Base-by-base conservation (phyloP, 2,113 vertebrate species). In the Scytalopus superciliaris region DNA sequence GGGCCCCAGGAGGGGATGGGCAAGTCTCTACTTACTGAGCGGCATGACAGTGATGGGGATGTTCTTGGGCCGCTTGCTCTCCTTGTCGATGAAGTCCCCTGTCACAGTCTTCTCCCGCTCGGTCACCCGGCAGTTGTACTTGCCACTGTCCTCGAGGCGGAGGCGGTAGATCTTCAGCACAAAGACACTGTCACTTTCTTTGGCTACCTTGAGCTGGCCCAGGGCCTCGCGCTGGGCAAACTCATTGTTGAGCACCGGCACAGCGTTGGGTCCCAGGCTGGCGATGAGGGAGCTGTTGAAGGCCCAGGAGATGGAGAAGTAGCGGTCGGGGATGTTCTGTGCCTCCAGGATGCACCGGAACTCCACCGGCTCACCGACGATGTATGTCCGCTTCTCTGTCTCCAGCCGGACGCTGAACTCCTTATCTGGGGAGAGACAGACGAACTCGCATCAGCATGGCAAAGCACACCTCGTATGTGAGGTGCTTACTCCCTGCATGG, bases 221-320 rank as follows among this genome's bases (percentile, higher is more conserved):
- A 96, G 93, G 23, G 98, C 98, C 94, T 99, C 99, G 0, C 99
- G 98, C 64, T 98, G 98, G 37, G 98, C 81, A 12, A 99, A 99
- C 39, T 99, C 99, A 0, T 98, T 97, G 95, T 99, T 99, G 97
- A 99, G 98, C 88, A 98, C 87, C 0, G 99, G 98, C 97, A 99
- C 99, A 2, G 99, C 99, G 1, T 98, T 98, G 52, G 99, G 99
- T 62, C 99, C 99, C 97, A 99, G 98, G 97, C 98, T 99, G 97
- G 99, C 99, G 23, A 99, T 98, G 62, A 99, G 98, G 40, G 99
- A 99, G 98, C 99, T 99, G 97, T 99, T 99, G 98, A 99, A 99
- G 95, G 99, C 99, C 99, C 99, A 99, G 94, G 99, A 99, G 97
- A 99, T 98, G 40, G 99, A 99, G 89, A 99, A 99, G 98, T 99